These are phyloP conservation scores for Serilophus lunatus DNA, from an alignment of 2,113 vertebrate species.

Conservation along the genomic window DNA sequence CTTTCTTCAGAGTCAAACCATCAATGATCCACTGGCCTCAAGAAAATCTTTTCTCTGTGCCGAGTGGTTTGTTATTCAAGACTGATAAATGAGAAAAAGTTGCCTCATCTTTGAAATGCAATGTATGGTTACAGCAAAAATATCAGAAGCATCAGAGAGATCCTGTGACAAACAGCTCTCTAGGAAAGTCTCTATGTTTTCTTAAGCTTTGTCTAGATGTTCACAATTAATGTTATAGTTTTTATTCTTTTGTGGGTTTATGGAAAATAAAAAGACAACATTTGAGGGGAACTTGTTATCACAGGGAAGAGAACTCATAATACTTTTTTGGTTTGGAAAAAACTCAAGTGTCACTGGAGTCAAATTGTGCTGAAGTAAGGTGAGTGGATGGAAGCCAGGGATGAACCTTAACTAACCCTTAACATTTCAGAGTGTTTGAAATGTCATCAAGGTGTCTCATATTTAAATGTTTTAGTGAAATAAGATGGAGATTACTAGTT, in stretches of 20 bases:
- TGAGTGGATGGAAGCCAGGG: not conserved
- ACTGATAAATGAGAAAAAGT: not conserved
- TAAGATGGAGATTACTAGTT: not conserved
- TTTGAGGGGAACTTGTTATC: not conserved
- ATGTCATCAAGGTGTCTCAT: not conserved
- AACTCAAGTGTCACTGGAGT: not conserved
- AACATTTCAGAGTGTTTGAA: not conserved
- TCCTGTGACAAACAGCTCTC: not conserved
- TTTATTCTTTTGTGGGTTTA: not conserved
- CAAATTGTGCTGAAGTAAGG: not conserved
- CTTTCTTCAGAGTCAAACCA: not conserved
- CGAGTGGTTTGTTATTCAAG: not conserved
- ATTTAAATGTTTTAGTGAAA: not conserved
- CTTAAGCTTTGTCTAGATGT: not conserved
- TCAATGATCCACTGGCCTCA: not conserved
- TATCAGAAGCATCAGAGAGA: not conserved
- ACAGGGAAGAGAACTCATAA: not conserved
- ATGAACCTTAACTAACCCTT: not conserved
- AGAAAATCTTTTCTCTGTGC: not conserved
- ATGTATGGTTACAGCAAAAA: not conserved
- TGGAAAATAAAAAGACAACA: not conserved
- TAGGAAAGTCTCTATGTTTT: not conserved
- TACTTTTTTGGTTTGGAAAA: not conserved
- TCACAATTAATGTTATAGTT: not conserved
- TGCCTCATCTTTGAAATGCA: not conserved